Evolutionary conservation across 1,140 invertebrate species (phyloP), one percentile per base, ranked within the genome.

Genomic region (Laupala kohalensis): DNA sequence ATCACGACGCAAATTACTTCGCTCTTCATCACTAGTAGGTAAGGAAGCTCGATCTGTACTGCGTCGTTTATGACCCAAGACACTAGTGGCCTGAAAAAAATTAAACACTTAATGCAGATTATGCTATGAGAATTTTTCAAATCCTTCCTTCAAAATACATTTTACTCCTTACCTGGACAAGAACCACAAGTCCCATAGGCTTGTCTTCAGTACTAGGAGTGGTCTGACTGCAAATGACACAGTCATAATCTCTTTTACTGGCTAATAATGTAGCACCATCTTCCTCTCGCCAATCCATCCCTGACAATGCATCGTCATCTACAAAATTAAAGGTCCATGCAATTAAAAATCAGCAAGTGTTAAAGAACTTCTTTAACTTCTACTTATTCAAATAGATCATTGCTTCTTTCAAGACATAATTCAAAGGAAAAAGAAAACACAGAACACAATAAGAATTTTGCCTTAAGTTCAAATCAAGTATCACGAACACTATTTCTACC

Each of bases 141-240:
- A 2, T 9, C 64, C 64, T 3, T 12, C 4, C 6, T 65, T 65
- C 13, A 24, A 65, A 2, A 53, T 13, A 19, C 9, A 53, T n/a
- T n/a, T n/a, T n/a, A n/a, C 9, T 65, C 2, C 74, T 74, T 79
- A 86, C 88, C 81, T 95, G 93, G 67, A 97, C 86, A 68, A 97
- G 84, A 70, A 95, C 92, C 5, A 96, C 93, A 25, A 97, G 83
- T 12, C 95, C 95, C 78, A 98, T 90, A 23, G 94, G 95, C 81
- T 94, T 91, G 13, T 91, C 87, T 76, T 91, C 88, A 0, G 89
- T 93, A 75, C 91, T 92, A 9, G 92, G 86, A 64, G 93, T 90
- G 69, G 91, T 93, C 82, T 94, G 92, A 82, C 92, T 94, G 81
- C 96, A 98, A 77, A 98, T 98, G 67, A 96, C 94, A 84, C 96